These are phyloP conservation scores for Lithobates sylvaticus DNA, from an alignment of 2,797 vertebrate genomes.

Conservation along the genomic window DNA sequence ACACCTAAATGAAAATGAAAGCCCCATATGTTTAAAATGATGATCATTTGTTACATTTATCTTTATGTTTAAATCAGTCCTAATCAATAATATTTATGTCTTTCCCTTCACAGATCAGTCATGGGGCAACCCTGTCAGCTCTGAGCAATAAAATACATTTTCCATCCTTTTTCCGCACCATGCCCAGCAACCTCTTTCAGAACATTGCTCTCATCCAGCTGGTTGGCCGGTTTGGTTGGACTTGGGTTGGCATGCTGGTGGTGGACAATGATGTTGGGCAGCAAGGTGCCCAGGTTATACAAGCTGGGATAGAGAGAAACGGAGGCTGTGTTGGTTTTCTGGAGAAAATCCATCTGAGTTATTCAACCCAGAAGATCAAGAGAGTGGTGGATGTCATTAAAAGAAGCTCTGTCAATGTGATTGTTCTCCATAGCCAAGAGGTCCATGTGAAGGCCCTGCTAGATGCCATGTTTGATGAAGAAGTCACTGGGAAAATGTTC, in stretches of 20 bases:
- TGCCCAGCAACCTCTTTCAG: slow-evolving; percentile 46
- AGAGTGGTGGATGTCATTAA: too few relatives aligned
- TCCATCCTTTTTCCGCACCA: slow-evolving; percentile 48
- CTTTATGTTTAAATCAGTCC: too few relatives aligned
- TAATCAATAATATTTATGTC: too few relatives aligned
- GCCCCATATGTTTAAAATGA: too few relatives aligned
- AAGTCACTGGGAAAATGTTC: slow-evolving; percentile 40
- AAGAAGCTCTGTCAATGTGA: slow-evolving; percentile 6
- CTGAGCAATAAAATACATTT: not conserved
- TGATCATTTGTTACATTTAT: too few relatives aligned
- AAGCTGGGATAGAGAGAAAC: slow-evolving; percentile 21
- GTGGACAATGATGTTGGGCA: slow-evolving; percentile 34
- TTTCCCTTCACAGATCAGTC: slow-evolving; percentile 43
- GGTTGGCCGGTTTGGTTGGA: slow-evolving; percentile 46
- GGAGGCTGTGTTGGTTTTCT: too few relatives aligned
- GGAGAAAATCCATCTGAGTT: slow-evolving; percentile 41
- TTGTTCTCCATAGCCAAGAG: slow-evolving; percentile 49
- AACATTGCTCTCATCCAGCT: slow-evolving; percentile 38
- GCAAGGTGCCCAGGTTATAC: slow-evolving; percentile 38
- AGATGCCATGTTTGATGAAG: slow-evolving; percentile 19
- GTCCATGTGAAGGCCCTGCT: slow-evolving; percentile 44
- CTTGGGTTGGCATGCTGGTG: slow-evolving; percentile 22
- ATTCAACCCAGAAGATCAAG: slow-evolving; percentile 13
- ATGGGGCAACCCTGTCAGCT: slow-evolving; percentile 38
- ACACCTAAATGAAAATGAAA: too few relatives aligned